These are phyloP conservation scores for Coelopa pilipes DNA, from an alignment of 2,888 invertebrate genomes.

Conservation along the genomic window DNA sequence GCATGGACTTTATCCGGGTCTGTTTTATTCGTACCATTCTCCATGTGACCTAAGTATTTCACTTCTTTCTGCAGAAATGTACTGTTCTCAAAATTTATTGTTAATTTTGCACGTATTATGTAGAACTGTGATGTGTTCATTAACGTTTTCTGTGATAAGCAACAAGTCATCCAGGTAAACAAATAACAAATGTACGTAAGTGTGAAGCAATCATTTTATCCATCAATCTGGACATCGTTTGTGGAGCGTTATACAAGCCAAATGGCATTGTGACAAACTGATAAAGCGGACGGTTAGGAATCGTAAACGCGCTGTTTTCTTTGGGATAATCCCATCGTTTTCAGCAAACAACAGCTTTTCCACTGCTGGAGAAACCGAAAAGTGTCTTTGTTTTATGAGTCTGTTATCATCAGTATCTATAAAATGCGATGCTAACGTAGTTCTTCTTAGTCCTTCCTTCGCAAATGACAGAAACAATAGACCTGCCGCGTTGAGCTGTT, in stretches of 20 bases:
- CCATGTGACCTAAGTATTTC: too few species aligned
- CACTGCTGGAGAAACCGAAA: conserved; percentile 26
- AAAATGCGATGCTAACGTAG: conserved; percentile 17
- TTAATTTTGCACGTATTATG: too few species aligned
- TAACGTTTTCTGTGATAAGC: too few species aligned
- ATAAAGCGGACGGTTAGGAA: conserved; percentile 44
- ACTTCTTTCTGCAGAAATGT: too few species aligned
- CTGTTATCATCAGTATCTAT: conserved; percentile 19
- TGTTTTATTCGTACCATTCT: too few species aligned
- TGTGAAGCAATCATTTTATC: too few species aligned
- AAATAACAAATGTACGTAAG: too few species aligned
- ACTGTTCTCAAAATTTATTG: too few species aligned
- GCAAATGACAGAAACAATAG: conserved; percentile 30
- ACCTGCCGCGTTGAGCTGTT: conserved; percentile 22
- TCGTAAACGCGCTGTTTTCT: conserved; percentile 49
- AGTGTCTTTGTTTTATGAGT: conserved; percentile 24
- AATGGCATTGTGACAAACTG: conserved; percentile 46
- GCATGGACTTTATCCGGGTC: too few species aligned
- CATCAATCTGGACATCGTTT: conserved; percentile 40
- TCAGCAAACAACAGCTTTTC: conserved; percentile 21
- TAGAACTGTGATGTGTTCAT: too few species aligned
- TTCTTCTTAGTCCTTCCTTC: conserved; percentile 25
- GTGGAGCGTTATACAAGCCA: conserved; percentile 41
- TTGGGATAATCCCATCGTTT: conserved; percentile 26
- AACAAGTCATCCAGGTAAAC: too few species aligned